Base-by-base conservation (phyloP, 2,888 invertebrate genomes). In the Drosophila pseudotakahashii region DNA sequence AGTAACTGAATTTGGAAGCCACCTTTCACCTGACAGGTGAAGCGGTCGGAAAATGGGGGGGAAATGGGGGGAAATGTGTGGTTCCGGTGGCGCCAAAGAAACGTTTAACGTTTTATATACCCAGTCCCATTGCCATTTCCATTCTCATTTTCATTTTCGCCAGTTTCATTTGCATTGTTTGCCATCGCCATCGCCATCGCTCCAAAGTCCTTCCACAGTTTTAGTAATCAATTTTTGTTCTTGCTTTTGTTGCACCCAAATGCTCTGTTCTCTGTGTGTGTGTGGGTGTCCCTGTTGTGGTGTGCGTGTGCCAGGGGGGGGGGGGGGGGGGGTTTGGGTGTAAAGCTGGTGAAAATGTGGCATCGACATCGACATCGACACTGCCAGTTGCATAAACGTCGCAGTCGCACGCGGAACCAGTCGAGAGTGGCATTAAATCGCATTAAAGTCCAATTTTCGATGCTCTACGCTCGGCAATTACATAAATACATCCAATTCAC, bases 301-400 rank as follows among this genome's bases (percentile, higher is more conserved):
- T 54, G 53, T 58, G n/a, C 30, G 52, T 30, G 48, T 39, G 72
- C 69, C 76, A 7, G 30, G 30, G 30, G 30, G 26, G 26, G 4
- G 26, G 19, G 51, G 80, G 67, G 75, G 67, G 19, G 7, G 30
- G 30, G 30, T 2, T 7, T 30, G 51, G 80, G 67, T 73, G 67
- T 73, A 74, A n/a, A n/a, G 72, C 68, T 87, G 69, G 70, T 74
- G 77, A 77, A 83, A 87, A 74, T 77, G 77, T 87, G 81, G 60
- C 71, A 81, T 70, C 73, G 34, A 11, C 34, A 34, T 34, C 34
- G 82, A 68, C 63, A 34, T 34, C 34, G 81, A 68, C 63, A 62
- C 66, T 53, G 79, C 66, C 82, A 84, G 84, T 84, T 84, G 84
- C 84, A 84, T 84, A 84, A 84, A 84, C 73, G 86, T 78, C 81